Evolutionary conservation across 2,888 invertebrate species (phyloP), one percentile per base, ranked within the genome.

Genomic region (Drosophila paracracens): DNA sequence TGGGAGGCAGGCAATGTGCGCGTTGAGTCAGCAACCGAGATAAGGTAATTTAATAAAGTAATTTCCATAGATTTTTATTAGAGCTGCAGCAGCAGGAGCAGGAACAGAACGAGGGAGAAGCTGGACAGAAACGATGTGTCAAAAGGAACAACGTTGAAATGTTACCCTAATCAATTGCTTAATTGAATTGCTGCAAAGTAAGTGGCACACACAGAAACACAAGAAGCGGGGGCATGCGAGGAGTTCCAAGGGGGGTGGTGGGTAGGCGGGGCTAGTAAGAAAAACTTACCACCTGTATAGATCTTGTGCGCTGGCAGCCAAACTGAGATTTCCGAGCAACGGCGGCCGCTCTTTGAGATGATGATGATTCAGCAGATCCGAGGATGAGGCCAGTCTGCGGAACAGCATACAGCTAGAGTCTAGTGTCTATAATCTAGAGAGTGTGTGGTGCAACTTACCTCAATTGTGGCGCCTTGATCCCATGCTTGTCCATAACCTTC

Each of bases 401-500:
- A 46, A 13, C 11, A 25, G 33, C 53, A 18, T 48, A 54, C 7
- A 31, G 11, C 25, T 25, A 46, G 16, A 46, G 25, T 27, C 16
- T 8, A 46, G 25, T 16, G 16, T 27, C 16, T 8, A 46, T 16
- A 25, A 4, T 4, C 16, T 46, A n/a, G n/a, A n/a, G 10, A 3
- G 7, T 33, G 13, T n/a, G 13, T 27, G 13, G 18, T 1, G 27
- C 2, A 16, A 46, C 74, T 53, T 61, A 95, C 95, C 94, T 95
- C 90, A 95, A 94, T 86, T 96, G 96, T 78, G 96, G 96, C 77
- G 97, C 96, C 91, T 96, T 96, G 91, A 97, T 95, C 82, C 97
- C 97, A 93, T 97, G 96, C 72, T 95, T 95, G 93, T 97, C 97
- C 94, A 98, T 94, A 91, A 97, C 96, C 92, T 96, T 97, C 91